phyloP scores from a whole-genome alignment of 2,888 invertebrate genomes.

The Acleris laterana region DNA sequence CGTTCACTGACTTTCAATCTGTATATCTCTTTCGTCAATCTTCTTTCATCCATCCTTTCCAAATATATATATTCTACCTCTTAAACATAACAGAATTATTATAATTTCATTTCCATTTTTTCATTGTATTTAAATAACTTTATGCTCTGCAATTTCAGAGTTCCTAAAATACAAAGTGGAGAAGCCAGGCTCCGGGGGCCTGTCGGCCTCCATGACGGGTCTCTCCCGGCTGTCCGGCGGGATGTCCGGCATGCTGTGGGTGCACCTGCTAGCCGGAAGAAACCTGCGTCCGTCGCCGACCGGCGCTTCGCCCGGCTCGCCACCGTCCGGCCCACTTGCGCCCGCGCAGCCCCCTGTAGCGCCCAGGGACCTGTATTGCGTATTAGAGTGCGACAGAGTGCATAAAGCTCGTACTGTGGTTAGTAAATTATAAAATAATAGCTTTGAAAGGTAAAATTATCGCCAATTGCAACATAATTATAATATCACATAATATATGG shows the following conservation, averaged over 20 bases:
- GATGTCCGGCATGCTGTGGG: constrained; percentile 95
- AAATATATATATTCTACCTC: too few species aligned
- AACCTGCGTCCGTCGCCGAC: constrained; percentile 90
- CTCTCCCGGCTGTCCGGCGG: constrained; percentile 78
- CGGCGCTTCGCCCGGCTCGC: constrained; percentile 88
- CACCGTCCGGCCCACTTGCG: constrained; percentile 86
- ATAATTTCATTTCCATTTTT: too few species aligned
- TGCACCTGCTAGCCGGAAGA: constrained; percentile 94
- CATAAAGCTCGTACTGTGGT: constrained; percentile 98
- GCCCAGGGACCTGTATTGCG: constrained; percentile 96
- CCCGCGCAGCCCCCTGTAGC: constrained; percentile 73
- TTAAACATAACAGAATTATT: too few species aligned
- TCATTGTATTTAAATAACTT: not conserved
- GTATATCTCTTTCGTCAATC: too few species aligned
- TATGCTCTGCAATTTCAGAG: constrained; percentile 80
- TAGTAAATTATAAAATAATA: too few species aligned
- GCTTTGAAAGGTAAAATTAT: too few species aligned
- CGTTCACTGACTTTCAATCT: too few species aligned
- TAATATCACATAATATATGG: too few species aligned
- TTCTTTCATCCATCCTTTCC: too few species aligned
- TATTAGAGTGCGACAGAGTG: constrained; percentile 97
- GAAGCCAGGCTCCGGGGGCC: constrained; percentile 85
- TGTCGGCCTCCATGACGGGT: constrained; percentile 84
- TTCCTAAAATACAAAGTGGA: constrained; percentile 96
- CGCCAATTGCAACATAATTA: too few species aligned